phyloP scores from a whole-genome alignment of 1,140 invertebrate species.

The Pinna nobilis region DNA sequence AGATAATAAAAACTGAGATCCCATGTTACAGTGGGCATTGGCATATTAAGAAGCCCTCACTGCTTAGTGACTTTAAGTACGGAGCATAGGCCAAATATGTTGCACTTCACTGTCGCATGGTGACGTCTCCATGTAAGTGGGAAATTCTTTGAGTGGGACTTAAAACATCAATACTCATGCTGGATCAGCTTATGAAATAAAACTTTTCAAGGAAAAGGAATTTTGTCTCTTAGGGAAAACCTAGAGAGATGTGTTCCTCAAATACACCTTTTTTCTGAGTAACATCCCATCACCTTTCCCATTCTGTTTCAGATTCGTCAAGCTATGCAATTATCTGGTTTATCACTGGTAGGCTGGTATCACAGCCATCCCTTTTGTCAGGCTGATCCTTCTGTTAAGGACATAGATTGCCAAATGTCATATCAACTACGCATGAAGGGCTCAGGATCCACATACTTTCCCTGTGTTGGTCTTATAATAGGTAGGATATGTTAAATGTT shows the following conservation, averaged over 20 bases:
- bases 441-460: constrained; percentile 90
- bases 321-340: constrained; percentile 86
- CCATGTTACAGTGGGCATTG: no score
- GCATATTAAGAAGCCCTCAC: no score
- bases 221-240: no score
- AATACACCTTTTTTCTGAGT: neutral
- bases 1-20: no score
- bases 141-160: no score
- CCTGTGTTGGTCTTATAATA: constrained; percentile 93
- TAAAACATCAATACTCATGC: no score
- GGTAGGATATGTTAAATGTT: constrained; percentile 78
- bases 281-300: neutral
- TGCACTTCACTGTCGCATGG: no score
- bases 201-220: no score
- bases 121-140: no score
- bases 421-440: constrained; percentile 97
- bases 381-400: constrained; percentile 90
- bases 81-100: no score
- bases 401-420: constrained; percentile 93
- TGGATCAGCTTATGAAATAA: no score
- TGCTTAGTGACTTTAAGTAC: no score
- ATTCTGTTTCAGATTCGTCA: constrained; percentile 83
- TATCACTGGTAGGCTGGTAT: constrained; percentile 95
- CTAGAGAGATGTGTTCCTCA: neutral
- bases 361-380: constrained; percentile 93